These are phyloP conservation scores for Aromia moschata DNA, from an alignment of 2,888 invertebrate species.

Conservation along the genomic window DNA sequence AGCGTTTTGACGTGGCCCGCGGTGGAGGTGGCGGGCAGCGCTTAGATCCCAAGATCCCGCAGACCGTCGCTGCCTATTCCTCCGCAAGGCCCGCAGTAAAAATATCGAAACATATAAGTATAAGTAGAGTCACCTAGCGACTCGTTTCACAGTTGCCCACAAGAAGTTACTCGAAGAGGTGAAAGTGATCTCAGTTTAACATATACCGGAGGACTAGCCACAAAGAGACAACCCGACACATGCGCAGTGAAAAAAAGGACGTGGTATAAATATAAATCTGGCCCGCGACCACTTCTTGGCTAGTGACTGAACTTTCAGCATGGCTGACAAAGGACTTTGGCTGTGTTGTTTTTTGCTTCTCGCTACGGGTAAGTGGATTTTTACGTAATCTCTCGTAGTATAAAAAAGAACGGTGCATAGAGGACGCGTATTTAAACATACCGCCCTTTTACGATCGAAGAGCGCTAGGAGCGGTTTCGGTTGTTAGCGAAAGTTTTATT, in stretches of 20 bases:
- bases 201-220: conserved; percentile 32
- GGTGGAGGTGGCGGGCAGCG: conserved; percentile 4
- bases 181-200: conserved; percentile 53
- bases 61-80: too few relatives aligned
- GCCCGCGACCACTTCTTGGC: conserved; percentile 61
- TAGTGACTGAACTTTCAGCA: conserved; percentile 61
- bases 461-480: too few relatives aligned
- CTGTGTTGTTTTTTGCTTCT: conserved; percentile 62
- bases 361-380: conserved; percentile 60
- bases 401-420: too few relatives aligned
- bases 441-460: too few relatives aligned
- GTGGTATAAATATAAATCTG: conserved; percentile 64
- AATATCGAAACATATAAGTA: conserved; percentile 37
- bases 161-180: conserved; percentile 50
- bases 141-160: conserved; percentile 51
- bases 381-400: too few relatives aligned
- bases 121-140: conserved; percentile 62
- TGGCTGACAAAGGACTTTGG: conserved; percentile 62
- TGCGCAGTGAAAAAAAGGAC: conserved; percentile 56
- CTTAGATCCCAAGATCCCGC: background rate
- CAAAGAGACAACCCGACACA: conserved; percentile 47
- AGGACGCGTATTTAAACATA: too few relatives aligned
- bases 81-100: conserved; percentile 1
- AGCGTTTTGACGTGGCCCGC: background rate
- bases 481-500: too few relatives aligned